Evolutionary conservation across 2,113 vertebrate genomes (phyloP), one percentile per base, ranked within the genome.

Genomic region (Ictidomys tridecemlineatus): DNA sequence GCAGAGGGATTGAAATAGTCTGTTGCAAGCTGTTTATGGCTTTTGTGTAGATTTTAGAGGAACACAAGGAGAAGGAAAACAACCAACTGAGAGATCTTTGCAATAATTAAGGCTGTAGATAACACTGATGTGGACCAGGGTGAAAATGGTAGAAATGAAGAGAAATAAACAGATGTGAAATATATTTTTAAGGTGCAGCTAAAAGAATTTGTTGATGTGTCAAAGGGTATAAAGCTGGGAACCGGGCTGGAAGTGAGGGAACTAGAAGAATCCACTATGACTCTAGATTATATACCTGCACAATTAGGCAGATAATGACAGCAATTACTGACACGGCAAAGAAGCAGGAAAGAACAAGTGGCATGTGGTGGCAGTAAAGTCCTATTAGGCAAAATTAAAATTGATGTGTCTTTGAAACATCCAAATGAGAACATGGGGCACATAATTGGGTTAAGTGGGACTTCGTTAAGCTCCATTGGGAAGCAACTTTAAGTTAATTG

Each of bases 401-500:
- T 20, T 67, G 39, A 63, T 39, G 56, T 53, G 34, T 45, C 8
- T 18, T 85, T 45, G 83, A 56, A 18, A 83, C 76, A 74, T 78
- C 8, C 1, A 48, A 69, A 34, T 56, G 32, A 51, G 34, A 92
- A 67, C 85, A 42, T 67, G 28, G 28, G 6, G 58, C 74, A 58
- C 18, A n/a, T 37, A 30, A 18, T 42, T 82, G 53, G 53, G 14
- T 69, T 93, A 72, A 39, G 24, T 72, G 45, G 32, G 26, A 30
- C 26, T 89, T 73, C 51, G 11, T 76, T 74, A 80, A 74, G 32
- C 28, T 91, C 73, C n/a, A 3, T 95, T 89, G 39, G 26, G 16
- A 94, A 83, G 12, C 16, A 48, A 79, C 18, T 92, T 92, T 78
- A 83, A 74, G 92, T 74, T 53, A 77, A 83, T 37, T 95, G 61